Conservation (phyloP, 2,797 vertebrate species). For the Gobio occitaniae region DNA sequence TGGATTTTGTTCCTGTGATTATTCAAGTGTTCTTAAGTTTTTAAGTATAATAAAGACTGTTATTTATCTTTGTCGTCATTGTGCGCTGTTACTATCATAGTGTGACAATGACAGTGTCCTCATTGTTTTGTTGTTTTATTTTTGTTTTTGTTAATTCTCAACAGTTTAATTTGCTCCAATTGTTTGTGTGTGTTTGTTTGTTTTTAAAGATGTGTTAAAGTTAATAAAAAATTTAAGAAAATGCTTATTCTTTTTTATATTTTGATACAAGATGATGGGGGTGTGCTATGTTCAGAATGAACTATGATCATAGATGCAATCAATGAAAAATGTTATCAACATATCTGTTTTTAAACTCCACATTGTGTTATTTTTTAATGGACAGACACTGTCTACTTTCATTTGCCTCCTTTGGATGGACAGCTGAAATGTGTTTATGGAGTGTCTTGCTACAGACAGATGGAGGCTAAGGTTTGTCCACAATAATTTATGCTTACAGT, state of each 20-base stretch:
- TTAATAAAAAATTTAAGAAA: neutral
- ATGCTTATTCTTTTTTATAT: neutral
- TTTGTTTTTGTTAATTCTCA: neutral
- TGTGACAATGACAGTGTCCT: neutral
- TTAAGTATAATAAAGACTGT: too few relatives aligned
- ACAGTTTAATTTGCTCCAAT: too few relatives aligned
- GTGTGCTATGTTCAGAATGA: neutral
- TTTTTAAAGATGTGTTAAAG: neutral
- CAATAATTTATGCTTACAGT: neutral
- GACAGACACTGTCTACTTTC: constrained; percentile 91
- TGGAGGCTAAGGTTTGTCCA: constrained; percentile 91
- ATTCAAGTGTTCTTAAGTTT: too few relatives aligned
- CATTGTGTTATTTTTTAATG: constrained; percentile 8
- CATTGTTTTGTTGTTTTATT: neutral
- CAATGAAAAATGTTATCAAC: neutral
- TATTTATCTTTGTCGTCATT: too few relatives aligned
- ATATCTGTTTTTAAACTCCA: neutral
- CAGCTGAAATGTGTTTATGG: constrained; percentile 91
- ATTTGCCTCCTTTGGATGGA: constrained; percentile 88
- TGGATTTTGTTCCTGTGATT: too few relatives aligned
- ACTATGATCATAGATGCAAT: neutral
- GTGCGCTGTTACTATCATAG: too few relatives aligned
- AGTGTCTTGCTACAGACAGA: constrained; percentile 96
- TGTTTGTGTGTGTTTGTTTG: too few relatives aligned
- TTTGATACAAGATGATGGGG: neutral